Percentiles rank a stretch among this genome's conserved stretches.
Evolutionary conservation across 2,797 vertebrate species (phyloP).

Genomic region (Crenichthys baileyi): DNA sequence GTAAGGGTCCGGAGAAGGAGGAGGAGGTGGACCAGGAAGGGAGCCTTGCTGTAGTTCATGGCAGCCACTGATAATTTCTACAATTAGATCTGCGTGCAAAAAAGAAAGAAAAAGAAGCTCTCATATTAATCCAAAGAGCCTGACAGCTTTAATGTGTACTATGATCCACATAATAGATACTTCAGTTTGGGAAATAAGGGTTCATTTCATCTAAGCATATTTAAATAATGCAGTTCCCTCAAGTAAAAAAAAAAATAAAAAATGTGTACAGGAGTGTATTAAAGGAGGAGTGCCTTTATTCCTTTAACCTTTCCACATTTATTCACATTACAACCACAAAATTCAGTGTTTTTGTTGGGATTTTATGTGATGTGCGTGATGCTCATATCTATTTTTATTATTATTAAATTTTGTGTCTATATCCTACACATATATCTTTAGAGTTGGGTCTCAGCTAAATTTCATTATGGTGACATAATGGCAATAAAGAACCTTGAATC

Average conservation of each 20-base stretch:
- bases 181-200: neutral
- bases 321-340: neutral
- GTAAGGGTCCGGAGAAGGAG: conserved; percentile 54
- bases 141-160: neutral
- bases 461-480: no score
- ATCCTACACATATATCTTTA: no score
- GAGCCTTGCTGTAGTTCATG: neutral
- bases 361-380: neutral
- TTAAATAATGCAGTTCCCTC: neutral
- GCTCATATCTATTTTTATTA: neutral
- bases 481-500: no score
- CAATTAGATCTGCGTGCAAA: conserved; percentile 70
- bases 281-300: neutral
- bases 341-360: neutral
- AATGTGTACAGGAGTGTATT: neutral
- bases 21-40: conserved; percentile 66
- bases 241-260: neutral
- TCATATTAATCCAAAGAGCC: neutral
- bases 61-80: conserved; percentile 64
- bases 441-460: no score
- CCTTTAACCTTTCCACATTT: neutral
- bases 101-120: neutral
- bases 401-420: no score
- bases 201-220: neutral
- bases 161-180: neutral